These are phyloP conservation scores for Chaenogobius annularis DNA, from an alignment of 2,113 vertebrate genomes.

Conservation along the genomic window DNA sequence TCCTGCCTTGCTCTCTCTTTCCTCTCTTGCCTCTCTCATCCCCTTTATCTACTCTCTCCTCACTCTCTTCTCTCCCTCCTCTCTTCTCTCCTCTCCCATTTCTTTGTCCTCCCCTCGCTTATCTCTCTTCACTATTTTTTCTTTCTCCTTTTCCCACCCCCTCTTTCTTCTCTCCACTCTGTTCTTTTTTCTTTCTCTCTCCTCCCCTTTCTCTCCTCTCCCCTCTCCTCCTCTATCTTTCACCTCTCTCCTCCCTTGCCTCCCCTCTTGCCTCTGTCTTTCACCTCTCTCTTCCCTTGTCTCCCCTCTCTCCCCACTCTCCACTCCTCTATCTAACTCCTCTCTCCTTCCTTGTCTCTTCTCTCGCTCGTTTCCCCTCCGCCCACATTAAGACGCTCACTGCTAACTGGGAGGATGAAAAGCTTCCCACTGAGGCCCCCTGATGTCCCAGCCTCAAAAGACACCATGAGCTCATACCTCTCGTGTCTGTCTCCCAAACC, in stretches of 20 bases:
- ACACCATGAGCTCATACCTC: slow-evolving; percentile 96
- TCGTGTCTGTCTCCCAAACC: slow-evolving; percentile 78
- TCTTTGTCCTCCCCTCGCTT: background rate
- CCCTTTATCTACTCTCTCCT: background rate
- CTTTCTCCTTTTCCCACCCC: background rate
- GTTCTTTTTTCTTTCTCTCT: background rate
- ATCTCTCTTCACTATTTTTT: background rate
- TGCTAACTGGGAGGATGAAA: slow-evolving; percentile 99
- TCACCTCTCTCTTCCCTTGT: too few relatives aligned
- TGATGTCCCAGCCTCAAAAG: slow-evolving; percentile 90
- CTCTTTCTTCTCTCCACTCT: background rate
- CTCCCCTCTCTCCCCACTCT: too few relatives aligned
- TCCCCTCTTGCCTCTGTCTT: too few relatives aligned
- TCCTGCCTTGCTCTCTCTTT: too few relatives aligned
- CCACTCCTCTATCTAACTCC: too few relatives aligned
- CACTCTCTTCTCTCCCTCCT: background rate
- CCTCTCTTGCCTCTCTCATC: background rate
- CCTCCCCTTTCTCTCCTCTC: background rate
- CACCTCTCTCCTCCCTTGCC: background rate
- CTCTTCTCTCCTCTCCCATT: background rate
- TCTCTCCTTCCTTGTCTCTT: background rate
- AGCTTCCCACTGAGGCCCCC: slow-evolving; percentile 90
- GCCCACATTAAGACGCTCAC: slow-evolving; percentile 91
- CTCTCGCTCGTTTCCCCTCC: slow-evolving; percentile 73
- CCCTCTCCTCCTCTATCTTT: too few relatives aligned